Evolutionary conservation across 2,113 vertebrate species (phyloP), one percentile per base, ranked within the genome.

Genomic region (Indicator maculatus): DNA sequence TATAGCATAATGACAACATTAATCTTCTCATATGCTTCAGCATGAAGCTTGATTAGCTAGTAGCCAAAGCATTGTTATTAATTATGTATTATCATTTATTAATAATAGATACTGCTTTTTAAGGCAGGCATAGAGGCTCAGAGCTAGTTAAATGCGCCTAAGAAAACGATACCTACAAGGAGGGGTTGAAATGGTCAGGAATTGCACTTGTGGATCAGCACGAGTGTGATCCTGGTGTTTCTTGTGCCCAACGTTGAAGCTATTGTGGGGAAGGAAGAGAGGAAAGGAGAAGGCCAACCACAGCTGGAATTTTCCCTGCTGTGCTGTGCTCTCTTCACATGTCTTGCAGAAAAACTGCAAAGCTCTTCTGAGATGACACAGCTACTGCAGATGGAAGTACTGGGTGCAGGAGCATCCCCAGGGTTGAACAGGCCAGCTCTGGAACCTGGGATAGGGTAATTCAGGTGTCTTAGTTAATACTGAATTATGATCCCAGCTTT

Each of bases 71-170:
- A 45, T 31, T 56, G 28, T 47, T 79, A 60, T 91, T 81, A 89
- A 87, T 95, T 89, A 86, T 92, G 56, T 52, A 88, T 92, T 78
- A 72, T 73, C 2, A 56, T 38, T 77, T 92, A 52, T 95, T 86
- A 93, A 78, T 95, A 92, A 95, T 95, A 79, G n/a, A 96, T 76
- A 53, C 2, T 81, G 63, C 26, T 72, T 92, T 93, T 80, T 82
- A 59, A 80, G 67, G 18, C 3, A 10, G 61, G n/a, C 38, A 65
- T 4, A 86, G n/a, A 8, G 66, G 23, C 66, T 94, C 69, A 33
- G 50, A 86, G 52, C 31, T 91, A 38, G 59, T 73, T 77, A 78
- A 88, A 76, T 23, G 38, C 58, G 12, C 70, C 31, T 44, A 39
- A 72, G 70, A 69, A 90, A 86, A 77, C 0, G 1, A 61, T 55